These are phyloP conservation scores for Phenganax subtilis DNA, from an alignment of 92 coral and sea anemone species.

Conservation along the genomic window DNA sequence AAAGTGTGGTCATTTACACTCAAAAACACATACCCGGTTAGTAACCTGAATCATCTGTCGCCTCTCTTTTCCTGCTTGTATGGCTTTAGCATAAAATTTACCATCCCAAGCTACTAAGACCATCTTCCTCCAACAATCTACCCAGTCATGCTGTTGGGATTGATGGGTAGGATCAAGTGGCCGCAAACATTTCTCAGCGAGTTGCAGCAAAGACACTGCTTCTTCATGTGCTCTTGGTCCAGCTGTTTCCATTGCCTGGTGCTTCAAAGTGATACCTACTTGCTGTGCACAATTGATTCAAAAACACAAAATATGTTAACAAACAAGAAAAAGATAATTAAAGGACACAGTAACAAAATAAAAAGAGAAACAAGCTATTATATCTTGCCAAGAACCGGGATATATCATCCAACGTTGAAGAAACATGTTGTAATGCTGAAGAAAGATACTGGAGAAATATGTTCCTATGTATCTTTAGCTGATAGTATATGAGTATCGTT, in stretches of 20 bases:
- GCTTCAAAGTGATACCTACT: constrained; percentile 15
- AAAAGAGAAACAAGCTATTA: no score
- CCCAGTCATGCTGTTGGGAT: neutral
- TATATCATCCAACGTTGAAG: no score
- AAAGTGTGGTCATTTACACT: no score
- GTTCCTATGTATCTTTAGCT: neutral
- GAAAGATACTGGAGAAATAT: neutral
- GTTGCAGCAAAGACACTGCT: constrained; percentile 46
- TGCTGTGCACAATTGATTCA: neutral
- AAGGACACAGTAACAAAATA: neutral
- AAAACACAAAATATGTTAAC: neutral
- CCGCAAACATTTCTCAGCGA: constrained; percentile 51
- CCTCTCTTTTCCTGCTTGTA: constrained; percentile 59
- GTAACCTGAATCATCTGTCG: constrained; percentile 44
- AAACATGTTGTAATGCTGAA: no score
- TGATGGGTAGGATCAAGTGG: constrained; percentile 12
- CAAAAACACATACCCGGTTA: constrained; percentile 43
- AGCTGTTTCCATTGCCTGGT: constrained; percentile 40
- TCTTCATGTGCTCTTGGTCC: constrained; percentile 23
- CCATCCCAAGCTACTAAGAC: constrained; percentile 51
- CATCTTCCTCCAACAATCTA: constrained; percentile 46
- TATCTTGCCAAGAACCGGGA: no score
- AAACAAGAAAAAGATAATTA: neutral
- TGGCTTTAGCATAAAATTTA: constrained; percentile 51
- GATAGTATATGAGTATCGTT: neutral